Evolutionary conservation across 2,888 invertebrate genomes (phyloP).

Genomic region (Heterodera filipjevi): DNA sequence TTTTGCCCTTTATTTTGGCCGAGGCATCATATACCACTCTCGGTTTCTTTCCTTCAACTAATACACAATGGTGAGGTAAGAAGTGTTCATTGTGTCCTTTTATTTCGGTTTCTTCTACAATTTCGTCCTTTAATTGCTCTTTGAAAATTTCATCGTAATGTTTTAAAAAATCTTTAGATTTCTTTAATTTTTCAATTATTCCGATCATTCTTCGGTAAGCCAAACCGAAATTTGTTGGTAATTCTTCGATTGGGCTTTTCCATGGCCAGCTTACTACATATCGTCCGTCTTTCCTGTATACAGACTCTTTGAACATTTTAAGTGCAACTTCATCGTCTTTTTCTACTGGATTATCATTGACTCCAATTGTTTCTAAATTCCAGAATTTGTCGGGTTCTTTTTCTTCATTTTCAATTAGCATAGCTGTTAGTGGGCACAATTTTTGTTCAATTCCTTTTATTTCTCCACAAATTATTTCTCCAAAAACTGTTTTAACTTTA

Average conservation of each 20-base stretch:
- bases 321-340: background rate
- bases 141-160: background rate
- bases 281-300: background rate
- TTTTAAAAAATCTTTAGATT: background rate
- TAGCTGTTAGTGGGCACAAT: too few species aligned
- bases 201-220: background rate
- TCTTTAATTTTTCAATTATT: constrained; percentile 12
- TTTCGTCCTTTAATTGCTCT: background rate
- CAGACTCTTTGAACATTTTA: background rate
- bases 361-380: background rate
- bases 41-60: background rate
- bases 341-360: background rate
- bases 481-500: too few species aligned
- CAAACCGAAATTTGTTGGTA: background rate
- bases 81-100: background rate
- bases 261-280: constrained; percentile 19
- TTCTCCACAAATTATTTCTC: too few species aligned
- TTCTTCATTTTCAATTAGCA: too few species aligned
- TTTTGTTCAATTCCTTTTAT: too few species aligned
- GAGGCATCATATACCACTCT: constrained; percentile 27
- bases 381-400: too few species aligned
- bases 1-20: background rate
- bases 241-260: background rate
- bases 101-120: constrained; percentile 15
- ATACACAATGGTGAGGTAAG: constrained; percentile 6